Percentiles rank a stretch among this genome's conserved stretches.
phyloP scores from a whole-genome alignment of 2,888 invertebrate species.

The Apamea sordens region DNA sequence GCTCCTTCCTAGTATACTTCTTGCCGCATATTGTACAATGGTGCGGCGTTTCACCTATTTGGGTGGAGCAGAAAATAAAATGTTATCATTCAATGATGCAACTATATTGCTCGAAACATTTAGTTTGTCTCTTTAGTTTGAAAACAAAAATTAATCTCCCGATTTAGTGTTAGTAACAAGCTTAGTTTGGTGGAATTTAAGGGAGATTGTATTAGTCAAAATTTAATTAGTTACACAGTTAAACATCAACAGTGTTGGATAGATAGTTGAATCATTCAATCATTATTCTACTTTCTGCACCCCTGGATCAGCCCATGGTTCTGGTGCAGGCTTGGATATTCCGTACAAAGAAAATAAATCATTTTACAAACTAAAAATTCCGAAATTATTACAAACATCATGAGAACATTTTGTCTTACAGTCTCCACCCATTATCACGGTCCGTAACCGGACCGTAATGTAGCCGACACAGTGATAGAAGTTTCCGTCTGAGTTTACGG shows the following conservation, averaged over 20 bases:
- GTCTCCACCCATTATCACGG: slow-evolving; percentile 36
- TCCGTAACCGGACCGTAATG: slow-evolving; percentile 24
- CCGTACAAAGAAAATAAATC: slow-evolving; percentile 68
- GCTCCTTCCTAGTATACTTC: slow-evolving; percentile 97
- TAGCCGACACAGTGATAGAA: neutral
- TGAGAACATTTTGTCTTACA: slow-evolving; percentile 35
- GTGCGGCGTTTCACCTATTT: slow-evolving; percentile 95
- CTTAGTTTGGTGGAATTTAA: slow-evolving; percentile 53
- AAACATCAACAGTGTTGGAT: slow-evolving; percentile 59
- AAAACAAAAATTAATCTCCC: slow-evolving; percentile 62
- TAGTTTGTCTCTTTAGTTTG: slow-evolving; percentile 73
- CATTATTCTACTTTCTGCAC: slow-evolving; percentile 86
- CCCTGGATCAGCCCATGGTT: slow-evolving; percentile 76
- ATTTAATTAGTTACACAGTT: slow-evolving; percentile 60
- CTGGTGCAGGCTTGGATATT: slow-evolving; percentile 86
- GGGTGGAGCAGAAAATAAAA: slow-evolving; percentile 88
- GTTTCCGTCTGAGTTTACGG: neutral
- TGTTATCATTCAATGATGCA: slow-evolving; percentile 90
- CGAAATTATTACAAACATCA: slow-evolving; percentile 67
- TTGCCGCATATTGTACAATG: slow-evolving; percentile 96
- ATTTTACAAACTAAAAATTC: slow-evolving; percentile 78
- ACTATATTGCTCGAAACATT: slow-evolving; percentile 83
- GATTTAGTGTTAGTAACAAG: slow-evolving; percentile 65
- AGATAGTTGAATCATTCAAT: slow-evolving; percentile 90
- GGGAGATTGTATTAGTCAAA: slow-evolving; percentile 71